Evolutionary conservation across 1,140 invertebrate genomes (phyloP).

Genomic region (Drosophila busckii): DNA sequence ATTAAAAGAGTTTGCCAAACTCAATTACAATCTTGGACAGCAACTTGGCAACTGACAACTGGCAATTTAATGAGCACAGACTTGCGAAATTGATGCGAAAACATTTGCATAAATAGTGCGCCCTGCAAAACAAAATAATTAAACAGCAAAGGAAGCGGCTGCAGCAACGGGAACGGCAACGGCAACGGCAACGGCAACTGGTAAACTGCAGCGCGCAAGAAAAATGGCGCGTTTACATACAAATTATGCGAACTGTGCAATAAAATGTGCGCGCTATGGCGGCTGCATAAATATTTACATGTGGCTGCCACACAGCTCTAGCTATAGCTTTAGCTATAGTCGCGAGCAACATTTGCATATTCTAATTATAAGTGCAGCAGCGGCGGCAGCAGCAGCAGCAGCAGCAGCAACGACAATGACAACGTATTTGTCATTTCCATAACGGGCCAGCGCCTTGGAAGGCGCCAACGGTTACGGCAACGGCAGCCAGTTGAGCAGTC

Average conservation of each 20-base stretch:
- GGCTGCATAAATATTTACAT: conserved; percentile 71
- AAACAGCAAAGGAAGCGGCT: conserved; percentile 14
- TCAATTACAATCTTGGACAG: conserved; percentile 54
- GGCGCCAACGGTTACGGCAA: conserved; percentile 21
- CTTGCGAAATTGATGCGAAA: conserved; percentile 46
- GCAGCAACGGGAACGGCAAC: conserved; percentile 2
- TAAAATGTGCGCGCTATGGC: conserved; percentile 45
- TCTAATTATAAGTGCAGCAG: conserved; percentile 71
- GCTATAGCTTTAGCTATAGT: no score
- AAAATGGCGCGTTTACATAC: conserved; percentile 75
- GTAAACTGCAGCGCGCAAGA: conserved; percentile 33
- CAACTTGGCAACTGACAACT: conserved; percentile 12
- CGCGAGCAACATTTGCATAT: conserved; percentile 70
- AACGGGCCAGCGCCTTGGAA: conserved; percentile 48
- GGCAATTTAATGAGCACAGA: conserved; percentile 20
- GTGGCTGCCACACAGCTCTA: conserved; percentile 46
- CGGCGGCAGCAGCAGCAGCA: conserved; percentile 6
- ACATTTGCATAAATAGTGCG: conserved; percentile 40
- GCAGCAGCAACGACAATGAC: conserved; percentile 16
- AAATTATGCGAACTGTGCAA: conserved; percentile 67
- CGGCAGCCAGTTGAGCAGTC: conserved; percentile 8
- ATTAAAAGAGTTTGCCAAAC: conserved; percentile 61
- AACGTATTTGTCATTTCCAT: conserved; percentile 74
- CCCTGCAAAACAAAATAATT: conserved; percentile 42
- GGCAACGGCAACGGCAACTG: background rate